Conservation (phyloP, 2,797 vertebrate species). For the Anguilla obscura region DNA sequence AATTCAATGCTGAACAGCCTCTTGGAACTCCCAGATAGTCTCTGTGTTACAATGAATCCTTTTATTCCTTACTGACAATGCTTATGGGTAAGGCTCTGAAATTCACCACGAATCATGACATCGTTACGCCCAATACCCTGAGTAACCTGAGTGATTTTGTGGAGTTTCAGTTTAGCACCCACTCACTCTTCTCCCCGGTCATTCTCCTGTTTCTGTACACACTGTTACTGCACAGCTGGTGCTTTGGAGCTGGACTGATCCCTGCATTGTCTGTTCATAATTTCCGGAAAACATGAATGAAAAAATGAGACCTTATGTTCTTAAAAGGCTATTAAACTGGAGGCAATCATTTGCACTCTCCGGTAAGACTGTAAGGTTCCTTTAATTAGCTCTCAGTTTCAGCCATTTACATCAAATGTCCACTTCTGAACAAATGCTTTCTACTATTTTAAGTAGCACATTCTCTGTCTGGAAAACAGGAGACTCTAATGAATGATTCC, state of each 20-base stretch:
- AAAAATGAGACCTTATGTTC: conserved; percentile 48
- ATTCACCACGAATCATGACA: conserved; percentile 78
- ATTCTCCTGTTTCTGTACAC: conserved; percentile 49
- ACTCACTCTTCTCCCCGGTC: conserved; percentile 32
- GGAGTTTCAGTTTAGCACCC: conserved; percentile 71
- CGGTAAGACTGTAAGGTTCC: conserved; percentile 71
- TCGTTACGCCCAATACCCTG: conserved; percentile 78
- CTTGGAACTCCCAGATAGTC: neutral
- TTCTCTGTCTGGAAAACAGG: conserved; percentile 64
- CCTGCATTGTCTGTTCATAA: neutral
- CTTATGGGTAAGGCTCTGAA: conserved; percentile 66
- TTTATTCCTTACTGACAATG: conserved; percentile 41
- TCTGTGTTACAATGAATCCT: conserved; percentile 5
- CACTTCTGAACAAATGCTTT: conserved; percentile 73
- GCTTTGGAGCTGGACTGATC: neutral
- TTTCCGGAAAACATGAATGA: conserved; percentile 39
- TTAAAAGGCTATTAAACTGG: conserved; percentile 73
- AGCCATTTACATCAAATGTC: conserved; percentile 81
- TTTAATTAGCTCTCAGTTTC: conserved; percentile 79
- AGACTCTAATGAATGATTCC: conserved; percentile 60
- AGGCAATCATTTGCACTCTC: conserved; percentile 70
- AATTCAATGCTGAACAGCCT: neutral
- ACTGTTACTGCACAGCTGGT: conserved; percentile 17
- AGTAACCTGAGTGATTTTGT: conserved; percentile 74
- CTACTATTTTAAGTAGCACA: conserved; percentile 75